These are phyloP conservation scores for Anthoscopus minutus DNA, from an alignment of 2,113 vertebrate species.

Conservation along the genomic window DNA sequence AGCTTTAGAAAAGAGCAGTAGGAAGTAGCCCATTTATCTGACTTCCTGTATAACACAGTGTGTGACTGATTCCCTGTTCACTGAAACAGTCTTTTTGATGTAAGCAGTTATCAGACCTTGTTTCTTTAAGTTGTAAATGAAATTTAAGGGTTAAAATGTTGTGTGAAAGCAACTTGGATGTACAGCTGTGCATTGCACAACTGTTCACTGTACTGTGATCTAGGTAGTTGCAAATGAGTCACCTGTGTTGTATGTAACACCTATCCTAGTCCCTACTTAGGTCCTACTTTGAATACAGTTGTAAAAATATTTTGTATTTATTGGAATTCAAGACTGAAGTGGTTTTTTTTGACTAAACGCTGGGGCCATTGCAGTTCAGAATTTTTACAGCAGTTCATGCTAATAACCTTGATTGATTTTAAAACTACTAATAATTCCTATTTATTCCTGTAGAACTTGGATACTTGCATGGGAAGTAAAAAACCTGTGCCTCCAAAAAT, in stretches of 20 bases:
- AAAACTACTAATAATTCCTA: not conserved
- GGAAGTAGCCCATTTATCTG: not conserved
- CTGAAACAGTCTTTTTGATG: not conserved
- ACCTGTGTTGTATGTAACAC: not conserved
- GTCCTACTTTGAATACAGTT: not conserved
- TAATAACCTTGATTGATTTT: not conserved
- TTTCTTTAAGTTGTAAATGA: not conserved
- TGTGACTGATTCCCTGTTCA: not conserved
- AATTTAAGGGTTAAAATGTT: not conserved
- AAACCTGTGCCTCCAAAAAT: not conserved
- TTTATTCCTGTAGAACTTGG: slow-evolving; percentile 4
- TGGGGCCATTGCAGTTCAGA: not conserved
- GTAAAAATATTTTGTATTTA: not conserved
- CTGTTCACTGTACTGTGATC: not conserved
- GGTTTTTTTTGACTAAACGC: not conserved
- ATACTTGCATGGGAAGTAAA: not conserved
- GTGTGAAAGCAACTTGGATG: not conserved
- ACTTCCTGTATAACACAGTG: not conserved
- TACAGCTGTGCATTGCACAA: not conserved
- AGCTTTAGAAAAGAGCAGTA: not conserved
- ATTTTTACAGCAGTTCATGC: not conserved
- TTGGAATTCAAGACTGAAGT: not conserved
- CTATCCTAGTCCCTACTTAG: not conserved
- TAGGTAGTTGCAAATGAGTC: not conserved
- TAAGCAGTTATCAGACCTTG: not conserved